phyloP scores from a whole-genome alignment of 2,888 invertebrate species.

The Lochmaea capreae region DNA sequence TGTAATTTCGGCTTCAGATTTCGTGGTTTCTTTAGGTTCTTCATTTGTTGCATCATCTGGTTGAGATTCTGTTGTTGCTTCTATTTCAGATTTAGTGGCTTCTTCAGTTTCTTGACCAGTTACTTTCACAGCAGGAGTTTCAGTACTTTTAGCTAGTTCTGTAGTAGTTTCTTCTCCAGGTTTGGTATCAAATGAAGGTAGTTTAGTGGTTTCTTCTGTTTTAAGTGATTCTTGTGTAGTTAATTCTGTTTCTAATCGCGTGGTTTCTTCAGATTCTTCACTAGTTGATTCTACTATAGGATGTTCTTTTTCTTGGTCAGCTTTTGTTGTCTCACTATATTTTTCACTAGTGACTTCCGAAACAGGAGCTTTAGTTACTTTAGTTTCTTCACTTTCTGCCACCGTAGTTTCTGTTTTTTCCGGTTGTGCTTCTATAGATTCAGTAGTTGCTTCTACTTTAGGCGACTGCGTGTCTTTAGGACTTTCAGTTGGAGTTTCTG shows the following conservation, averaged over 20 bases:
- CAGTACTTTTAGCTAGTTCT: conserved; percentile 12
- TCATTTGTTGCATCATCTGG: conserved; percentile 1
- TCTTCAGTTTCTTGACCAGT: conserved; percentile 19
- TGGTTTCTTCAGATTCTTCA: conserved; percentile 13
- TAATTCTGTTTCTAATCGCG: background rate
- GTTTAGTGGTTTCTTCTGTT: background rate
- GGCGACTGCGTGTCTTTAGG: background rate
- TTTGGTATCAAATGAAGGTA: too few relatives aligned
- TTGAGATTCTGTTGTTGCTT: background rate
- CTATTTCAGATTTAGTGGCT: background rate
- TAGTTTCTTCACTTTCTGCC: background rate
- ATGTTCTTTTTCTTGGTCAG: background rate
- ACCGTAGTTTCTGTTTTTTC: conserved; percentile 24
- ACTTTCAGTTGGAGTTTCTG: background rate
- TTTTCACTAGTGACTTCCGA: conserved; percentile 35
- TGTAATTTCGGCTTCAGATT: background rate
- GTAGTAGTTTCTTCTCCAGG: background rate
- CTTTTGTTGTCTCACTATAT: conserved; percentile 14
- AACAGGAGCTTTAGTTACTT: conserved; percentile 4
- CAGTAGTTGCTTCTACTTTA: conserved; percentile 9
- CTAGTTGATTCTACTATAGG: conserved; percentile 5
- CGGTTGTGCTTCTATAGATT: conserved; percentile 5
- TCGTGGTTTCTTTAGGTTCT: background rate
- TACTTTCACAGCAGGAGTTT: background rate
- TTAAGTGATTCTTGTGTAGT: background rate